These are phyloP conservation scores for Ctenosaura bakeri DNA, from an alignment of 2,797 vertebrate species.

Conservation along the genomic window DNA sequence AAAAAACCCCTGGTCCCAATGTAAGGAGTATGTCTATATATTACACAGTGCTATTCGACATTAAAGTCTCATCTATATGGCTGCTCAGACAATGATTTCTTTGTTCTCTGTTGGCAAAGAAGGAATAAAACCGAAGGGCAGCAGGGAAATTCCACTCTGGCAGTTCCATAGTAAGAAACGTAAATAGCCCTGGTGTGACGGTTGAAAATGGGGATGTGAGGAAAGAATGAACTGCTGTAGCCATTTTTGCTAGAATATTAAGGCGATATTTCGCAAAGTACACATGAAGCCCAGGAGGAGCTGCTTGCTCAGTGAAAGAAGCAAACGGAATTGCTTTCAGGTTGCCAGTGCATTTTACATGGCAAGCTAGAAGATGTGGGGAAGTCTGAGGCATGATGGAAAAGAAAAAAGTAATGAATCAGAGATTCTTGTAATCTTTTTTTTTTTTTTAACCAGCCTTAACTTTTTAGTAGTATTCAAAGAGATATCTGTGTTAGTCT, in stretches of 20 bases:
- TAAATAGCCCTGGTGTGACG: constrained; percentile 14
- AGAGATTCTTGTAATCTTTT: too few relatives aligned
- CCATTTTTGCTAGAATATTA: constrained; percentile 6
- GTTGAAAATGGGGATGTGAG: constrained; percentile 7
- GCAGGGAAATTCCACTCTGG: constrained; percentile 8
- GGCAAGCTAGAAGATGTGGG: background rate
- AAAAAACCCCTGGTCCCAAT: background rate
- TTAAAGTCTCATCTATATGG: background rate
- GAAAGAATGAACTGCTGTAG: background rate
- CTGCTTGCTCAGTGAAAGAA: background rate
- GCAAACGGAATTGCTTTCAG: background rate
- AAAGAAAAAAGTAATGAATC: too few relatives aligned
- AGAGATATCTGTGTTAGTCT: too few relatives aligned
- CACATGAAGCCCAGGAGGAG: background rate
- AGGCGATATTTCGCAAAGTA: background rate
- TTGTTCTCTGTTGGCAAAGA: constrained; percentile 16
- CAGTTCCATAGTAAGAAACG: constrained; percentile 19
- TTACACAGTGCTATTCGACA: background rate
- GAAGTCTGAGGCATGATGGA: background rate
- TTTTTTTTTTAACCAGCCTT: too few relatives aligned
- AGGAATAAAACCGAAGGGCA: constrained; percentile 13
- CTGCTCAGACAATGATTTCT: background rate
- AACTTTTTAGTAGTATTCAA: too few relatives aligned
- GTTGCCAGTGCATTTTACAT: background rate
- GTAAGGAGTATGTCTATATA: background rate